phyloP scores from a whole-genome alignment of 2,888 invertebrate species.

The Microdon myrmicae region DNA sequence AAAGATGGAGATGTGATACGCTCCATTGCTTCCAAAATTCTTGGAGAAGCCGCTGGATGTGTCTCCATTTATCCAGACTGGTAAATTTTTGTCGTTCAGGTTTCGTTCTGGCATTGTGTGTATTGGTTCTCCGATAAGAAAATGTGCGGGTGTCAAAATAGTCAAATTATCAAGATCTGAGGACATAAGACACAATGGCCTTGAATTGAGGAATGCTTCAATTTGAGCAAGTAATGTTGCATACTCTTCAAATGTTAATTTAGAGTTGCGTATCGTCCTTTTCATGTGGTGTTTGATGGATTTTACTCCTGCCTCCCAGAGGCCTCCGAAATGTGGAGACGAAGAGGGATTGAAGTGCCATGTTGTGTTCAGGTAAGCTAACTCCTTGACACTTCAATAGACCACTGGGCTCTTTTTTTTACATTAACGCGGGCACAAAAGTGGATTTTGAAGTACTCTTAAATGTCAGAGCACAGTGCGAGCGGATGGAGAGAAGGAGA shows the following conservation, averaged over 20 bases:
- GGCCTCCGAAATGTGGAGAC: constrained; percentile 28
- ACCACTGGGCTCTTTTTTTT: no score
- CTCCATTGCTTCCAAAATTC: constrained; percentile 43
- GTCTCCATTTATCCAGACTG: constrained; percentile 4
- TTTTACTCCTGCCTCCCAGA: no score
- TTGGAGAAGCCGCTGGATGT: constrained; percentile 19
- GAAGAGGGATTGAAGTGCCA: constrained; percentile 52
- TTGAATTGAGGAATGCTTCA: constrained; percentile 26
- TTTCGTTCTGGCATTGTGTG: constrained; percentile 3
- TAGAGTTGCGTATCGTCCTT: constrained; percentile 8
- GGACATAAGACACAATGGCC: constrained; percentile 14
- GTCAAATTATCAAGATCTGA: constrained; percentile 13
- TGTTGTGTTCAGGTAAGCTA: no score
- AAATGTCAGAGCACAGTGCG: no score
- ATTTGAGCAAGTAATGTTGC: constrained; percentile 53
- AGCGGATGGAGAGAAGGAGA: no score
- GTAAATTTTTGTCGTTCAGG: constrained; percentile 3
- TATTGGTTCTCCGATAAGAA: not conserved
- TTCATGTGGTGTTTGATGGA: constrained; percentile 25
- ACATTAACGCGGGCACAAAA: no score
- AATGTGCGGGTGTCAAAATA: constrained; percentile 2
- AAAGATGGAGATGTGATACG: constrained; percentile 24
- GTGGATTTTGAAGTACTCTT: no score
- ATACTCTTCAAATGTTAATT: constrained; percentile 52
- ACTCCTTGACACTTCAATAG: no score